Base-by-base conservation (phyloP, 2,888 invertebrate genomes). In the Agriotes lineatus region DNA sequence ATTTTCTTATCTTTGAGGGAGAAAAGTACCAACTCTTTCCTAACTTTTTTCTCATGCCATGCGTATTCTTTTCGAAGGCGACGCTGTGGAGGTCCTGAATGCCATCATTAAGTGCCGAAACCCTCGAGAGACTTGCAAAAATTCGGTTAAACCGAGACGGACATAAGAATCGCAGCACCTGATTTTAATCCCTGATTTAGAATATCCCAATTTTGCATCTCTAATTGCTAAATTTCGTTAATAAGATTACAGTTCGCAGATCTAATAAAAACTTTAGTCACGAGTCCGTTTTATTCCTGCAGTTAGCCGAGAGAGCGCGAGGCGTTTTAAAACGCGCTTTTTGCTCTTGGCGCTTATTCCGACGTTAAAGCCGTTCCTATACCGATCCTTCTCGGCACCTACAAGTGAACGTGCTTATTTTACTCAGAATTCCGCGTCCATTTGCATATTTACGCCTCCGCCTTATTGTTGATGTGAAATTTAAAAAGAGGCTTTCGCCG, bases 241-340 rank as follows among this genome's bases (percentile, higher is more conserved):
- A 66, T 59, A 44, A 19, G 59, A 59, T 66, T 65, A 65, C 57
- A 58, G 19, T 58, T 33, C 37, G 57, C 57, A 50, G 58, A 65
- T 66, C 58, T 59, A 66, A 66, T 66, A 66, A 66, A 66, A 66
- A 66, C 66, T 66, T 66, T 59, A 59, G 66, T 66, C 66, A 66
- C 66, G 66, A 66, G 44, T 66, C 52, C 59, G 39, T 66, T 66
- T 66, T 59, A 66, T 66, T 66, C 22, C 64, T 59, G 6, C 50
- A 58, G 58, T 57, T 64, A 57, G 45, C 64, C 64, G 57, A 16
- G 35, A 42, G 48, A 44, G 16, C 42, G 44, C 18, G 56, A 30
- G 10, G 48, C 50, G 37, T 65, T 65, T 65, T 58, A 65, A 58
- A 65, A 50, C 48, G 45, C 57, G 20, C 63, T 62, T 62, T 61